Base-by-base conservation (phyloP, 2,797 vertebrate genomes). In the Enteromius unitaeniatus region DNA sequence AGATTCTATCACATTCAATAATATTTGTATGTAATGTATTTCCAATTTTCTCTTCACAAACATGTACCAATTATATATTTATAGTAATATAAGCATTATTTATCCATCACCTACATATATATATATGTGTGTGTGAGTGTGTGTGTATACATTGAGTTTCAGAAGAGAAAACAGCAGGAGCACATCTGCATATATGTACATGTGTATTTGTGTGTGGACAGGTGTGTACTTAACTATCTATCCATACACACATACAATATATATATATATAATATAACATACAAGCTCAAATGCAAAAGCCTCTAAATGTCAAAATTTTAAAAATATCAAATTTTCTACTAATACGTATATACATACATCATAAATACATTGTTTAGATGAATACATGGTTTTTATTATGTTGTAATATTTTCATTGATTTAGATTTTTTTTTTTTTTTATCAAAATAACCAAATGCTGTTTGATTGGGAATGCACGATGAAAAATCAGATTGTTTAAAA, bases 131-230 rank as follows among this genome's bases (percentile, higher is more conserved):
- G 45, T 62, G 3, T n/a, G 67, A 7, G 28, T 23, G 55, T 73
- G 17, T 49, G 3, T 42, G 8, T 19, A 67, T 47, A 60, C 14
- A 69, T 14, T 42, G 19, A 74, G 78, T 62, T 9, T n/a, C 8
- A 3, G 26, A 55, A 55, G 53, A n/a, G 3, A n/a, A 55, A 55
- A 55, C 53, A n/a, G 53, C 53, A 34, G 13, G 14, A 58, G 31
- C 34, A 42, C 74, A 58, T 69, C 31, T 83, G 74, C 21, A 23
- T 21, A 6, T 47, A 55, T 68, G 10, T 42, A 13, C 28, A 3
- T 40, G 69, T 81, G 53, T 74, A 11, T 40, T 47, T 60, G 49
- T 69, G 62, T 58, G 42, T 76, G 72, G 55, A 60, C 23, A 53
- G 51, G 5, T 37, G 37, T 37, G 37, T 37, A 6, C 37, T 37